These are phyloP conservation scores for Amiota communis DNA, from an alignment of 2,888 invertebrate species.

Conservation along the genomic window DNA sequence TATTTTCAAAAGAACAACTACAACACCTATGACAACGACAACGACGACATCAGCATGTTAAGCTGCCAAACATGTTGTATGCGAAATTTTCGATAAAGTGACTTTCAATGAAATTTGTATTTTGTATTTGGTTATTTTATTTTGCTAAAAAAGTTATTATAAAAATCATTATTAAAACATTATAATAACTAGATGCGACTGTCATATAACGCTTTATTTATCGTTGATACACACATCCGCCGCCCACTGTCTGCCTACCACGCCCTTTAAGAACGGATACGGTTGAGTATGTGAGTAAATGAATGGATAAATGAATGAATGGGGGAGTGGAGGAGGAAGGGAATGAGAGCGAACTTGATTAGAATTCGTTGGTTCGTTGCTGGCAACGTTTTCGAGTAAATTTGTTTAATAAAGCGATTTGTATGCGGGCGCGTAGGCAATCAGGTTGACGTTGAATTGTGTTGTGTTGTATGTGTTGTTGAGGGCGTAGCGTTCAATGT, in stretches of 20 bases:
- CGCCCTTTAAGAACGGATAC: background rate
- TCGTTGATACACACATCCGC: background rate
- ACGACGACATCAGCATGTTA: background rate
- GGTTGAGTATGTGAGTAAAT: background rate
- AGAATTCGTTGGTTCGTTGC: conserved; percentile 44
- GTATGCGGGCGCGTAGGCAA: conserved; percentile 57
- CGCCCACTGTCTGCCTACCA: background rate
- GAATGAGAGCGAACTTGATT: conserved; percentile 52
- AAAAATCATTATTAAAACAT: no score
- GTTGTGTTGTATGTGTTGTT: background rate
- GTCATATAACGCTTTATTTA: conserved; percentile 1
- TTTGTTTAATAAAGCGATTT: conserved; percentile 69
- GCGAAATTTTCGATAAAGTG: background rate
- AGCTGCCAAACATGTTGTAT: conserved; percentile 7
- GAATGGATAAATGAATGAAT: background rate
- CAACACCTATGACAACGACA: no score
- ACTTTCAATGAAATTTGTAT: no score
- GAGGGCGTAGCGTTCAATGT: background rate
- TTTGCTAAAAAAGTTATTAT: background rate
- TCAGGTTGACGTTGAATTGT: background rate
- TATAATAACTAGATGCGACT: background rate
- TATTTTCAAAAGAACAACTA: background rate
- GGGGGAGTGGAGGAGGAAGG: background rate
- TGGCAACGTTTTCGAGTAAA: conserved; percentile 44
- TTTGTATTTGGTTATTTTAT: background rate